Evolutionary conservation across 2,888 invertebrate species (phyloP), one percentile per base, ranked within the genome.

Genomic region (Pegoplata infirma): DNA sequence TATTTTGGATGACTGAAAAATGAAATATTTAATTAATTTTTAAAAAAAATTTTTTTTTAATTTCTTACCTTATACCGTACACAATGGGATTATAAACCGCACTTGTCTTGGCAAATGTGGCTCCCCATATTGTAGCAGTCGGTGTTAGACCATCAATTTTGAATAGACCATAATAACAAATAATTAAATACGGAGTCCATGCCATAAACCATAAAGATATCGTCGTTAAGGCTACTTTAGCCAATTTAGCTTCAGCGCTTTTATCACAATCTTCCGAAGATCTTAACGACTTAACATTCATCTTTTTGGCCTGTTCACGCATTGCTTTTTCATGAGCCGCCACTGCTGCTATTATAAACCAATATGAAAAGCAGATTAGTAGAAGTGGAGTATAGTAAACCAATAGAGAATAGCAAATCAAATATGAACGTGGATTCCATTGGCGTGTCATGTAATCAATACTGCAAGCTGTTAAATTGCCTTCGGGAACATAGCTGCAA

Each of bases 141-240:
- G 96, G 96, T 82, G 92, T 94, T 84, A 96, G 93, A 61, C 92
- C 92, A 16, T 91, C 90, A 68, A 92, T 91, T 84, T 94, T 93
- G 84, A 96, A 95, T 79, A 96, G 92, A 56, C 96, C 96, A 53
- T 93, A 90, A 85, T 91, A 94, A 89, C 95, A 95, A 85, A 96
- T 94, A 61, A 95, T 92, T 82, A 96, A 90, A 87, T 96, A 96
- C 6, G 96, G 96, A 17, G 95, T 95, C 97, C 93, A 93, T 5
- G 93, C 92, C 82, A 92, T 86, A 81, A 92, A 90, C 91, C 92
- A 93, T 51, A 93, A 84, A 0, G 91, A 90, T 80, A 93, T 91
- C 71, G 92, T 92, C 72, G 91, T 91, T 82, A 93, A 84, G 25
- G 93, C 92, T 36, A 91, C 90, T 85, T 91, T 91, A n/a, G 91